A percentile compares a stretch with the other conserved stretches of the same genome.
These are phyloP conservation scores for Ptyas mucosa DNA, from an alignment of 2,113 vertebrate genomes.

Conservation along the genomic window DNA sequence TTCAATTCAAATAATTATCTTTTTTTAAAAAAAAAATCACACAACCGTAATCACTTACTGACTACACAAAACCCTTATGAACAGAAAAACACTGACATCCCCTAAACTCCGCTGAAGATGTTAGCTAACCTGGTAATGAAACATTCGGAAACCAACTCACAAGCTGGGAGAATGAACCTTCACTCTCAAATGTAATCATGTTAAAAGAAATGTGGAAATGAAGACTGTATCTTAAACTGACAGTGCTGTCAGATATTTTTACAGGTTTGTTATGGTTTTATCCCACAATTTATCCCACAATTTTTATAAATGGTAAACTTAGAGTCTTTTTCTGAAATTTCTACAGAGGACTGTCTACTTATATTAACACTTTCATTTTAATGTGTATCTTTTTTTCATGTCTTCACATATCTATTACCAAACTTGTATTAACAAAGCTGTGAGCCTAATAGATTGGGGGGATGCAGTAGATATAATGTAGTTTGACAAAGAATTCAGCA, in stretches of 20 bases:
- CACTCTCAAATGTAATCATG: neutral
- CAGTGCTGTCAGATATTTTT: neutral
- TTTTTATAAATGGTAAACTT: neutral
- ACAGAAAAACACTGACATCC: too few species aligned
- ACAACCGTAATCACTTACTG: too few species aligned
- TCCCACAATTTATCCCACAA: neutral
- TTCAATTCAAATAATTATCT: neutral
- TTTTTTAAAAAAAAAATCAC: neutral
- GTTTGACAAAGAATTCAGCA: neutral
- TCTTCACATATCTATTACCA: neutral
- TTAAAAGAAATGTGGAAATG: neutral
- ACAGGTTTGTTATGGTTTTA: neutral
- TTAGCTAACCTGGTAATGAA: too few species aligned
- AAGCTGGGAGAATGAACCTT: too few species aligned
- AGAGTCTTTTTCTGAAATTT: neutral
- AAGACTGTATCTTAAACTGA: neutral
- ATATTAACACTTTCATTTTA: neutral
- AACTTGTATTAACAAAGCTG: neutral
- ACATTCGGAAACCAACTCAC: too few species aligned
- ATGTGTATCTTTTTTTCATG: neutral
- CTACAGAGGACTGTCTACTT: neutral
- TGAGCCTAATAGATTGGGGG: neutral
- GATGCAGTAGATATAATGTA: neutral
- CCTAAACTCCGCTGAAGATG: too few species aligned
- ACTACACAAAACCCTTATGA: too few species aligned